These are phyloP conservation scores for Pao palembangensis DNA, from an alignment of 2,113 vertebrate species.

Conservation along the genomic window DNA sequence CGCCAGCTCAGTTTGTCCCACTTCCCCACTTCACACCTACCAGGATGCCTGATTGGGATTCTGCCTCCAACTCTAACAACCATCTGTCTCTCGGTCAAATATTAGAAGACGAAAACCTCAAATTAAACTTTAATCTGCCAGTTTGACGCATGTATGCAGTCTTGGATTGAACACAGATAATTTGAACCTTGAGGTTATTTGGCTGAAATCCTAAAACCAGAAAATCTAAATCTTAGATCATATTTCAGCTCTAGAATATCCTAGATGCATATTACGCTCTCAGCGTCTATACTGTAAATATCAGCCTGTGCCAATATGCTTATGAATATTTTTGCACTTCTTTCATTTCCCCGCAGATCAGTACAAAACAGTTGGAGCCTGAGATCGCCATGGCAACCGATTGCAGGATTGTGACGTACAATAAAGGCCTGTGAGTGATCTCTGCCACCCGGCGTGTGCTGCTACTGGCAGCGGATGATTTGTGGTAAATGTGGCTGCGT, in stretches of 20 bases:
- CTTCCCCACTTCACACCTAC: conserved; percentile 76
- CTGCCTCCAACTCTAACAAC: conserved; percentile 54
- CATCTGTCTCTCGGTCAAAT: conserved; percentile 73
- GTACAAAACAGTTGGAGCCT: conserved; percentile 75
- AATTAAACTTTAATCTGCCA: conserved; percentile 65
- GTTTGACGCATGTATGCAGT: conserved; percentile 61
- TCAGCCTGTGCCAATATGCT: not conserved
- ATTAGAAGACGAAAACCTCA: conserved; percentile 62
- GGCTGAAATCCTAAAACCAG: not conserved
- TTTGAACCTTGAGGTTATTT: conserved; percentile 48
- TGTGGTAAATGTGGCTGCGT: conserved; percentile 17
- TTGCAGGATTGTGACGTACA: conserved; percentile 84
- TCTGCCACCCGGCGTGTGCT: not conserved
- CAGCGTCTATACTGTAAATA: not conserved
- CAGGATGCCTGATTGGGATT: conserved; percentile 72
- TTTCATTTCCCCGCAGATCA: conserved; percentile 63
- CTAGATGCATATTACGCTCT: not conserved
- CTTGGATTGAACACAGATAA: conserved; percentile 53
- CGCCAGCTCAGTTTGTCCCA: conserved; percentile 70
- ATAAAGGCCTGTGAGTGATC: conserved; percentile 84
- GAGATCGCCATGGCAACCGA: conserved; percentile 83
- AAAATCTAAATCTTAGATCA: too few species aligned
- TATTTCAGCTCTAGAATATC: not conserved
- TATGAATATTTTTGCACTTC: conserved; percentile 21
- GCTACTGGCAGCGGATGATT: conserved; percentile 3